Percentiles rank a stretch among this genome's conserved stretches.
phyloP scores from a whole-genome alignment of 2,113 vertebrate genomes.

The Zootoca vivipara region DNA sequence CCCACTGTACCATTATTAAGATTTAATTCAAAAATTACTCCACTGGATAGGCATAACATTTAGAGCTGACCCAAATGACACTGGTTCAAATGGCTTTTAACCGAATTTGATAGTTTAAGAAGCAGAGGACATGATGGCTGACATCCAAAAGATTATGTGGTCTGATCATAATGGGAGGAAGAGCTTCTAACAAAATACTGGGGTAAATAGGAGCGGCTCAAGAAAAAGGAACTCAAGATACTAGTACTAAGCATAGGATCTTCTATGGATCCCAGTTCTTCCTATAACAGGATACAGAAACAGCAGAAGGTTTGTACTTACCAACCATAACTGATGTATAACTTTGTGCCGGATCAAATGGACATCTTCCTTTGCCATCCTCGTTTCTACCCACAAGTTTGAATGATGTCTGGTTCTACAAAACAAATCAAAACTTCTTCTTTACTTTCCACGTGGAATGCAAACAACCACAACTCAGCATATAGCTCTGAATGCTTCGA shows the following conservation, averaged over 20 bases:
- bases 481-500: not conserved
- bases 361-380: slow-evolving; percentile 93
- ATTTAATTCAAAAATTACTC: not conserved
- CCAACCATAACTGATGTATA: slow-evolving; percentile 97
- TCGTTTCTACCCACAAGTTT: slow-evolving; percentile 81
- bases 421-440: not conserved
- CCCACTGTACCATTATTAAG: not conserved
- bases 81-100: not conserved
- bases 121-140: not conserved
- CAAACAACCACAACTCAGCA: slow-evolving; percentile 13
- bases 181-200: not conserved
- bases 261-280: not conserved
- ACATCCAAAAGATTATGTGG: not conserved
- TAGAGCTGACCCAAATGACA: not conserved
- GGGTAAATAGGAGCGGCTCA: not conserved
- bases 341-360: slow-evolving; percentile 95
- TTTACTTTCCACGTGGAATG: not conserved
- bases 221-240: not conserved
- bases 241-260: not conserved
- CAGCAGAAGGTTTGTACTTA: slow-evolving; percentile 76
- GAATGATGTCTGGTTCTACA: slow-evolving; percentile 80
- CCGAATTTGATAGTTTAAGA: not conserved
- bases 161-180: not conserved
- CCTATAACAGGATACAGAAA: rapidly evolving
- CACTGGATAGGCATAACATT: not conserved